Base-by-base conservation (phyloP, 2,888 invertebrate genomes). In the Alloplasta piceator region DNA sequence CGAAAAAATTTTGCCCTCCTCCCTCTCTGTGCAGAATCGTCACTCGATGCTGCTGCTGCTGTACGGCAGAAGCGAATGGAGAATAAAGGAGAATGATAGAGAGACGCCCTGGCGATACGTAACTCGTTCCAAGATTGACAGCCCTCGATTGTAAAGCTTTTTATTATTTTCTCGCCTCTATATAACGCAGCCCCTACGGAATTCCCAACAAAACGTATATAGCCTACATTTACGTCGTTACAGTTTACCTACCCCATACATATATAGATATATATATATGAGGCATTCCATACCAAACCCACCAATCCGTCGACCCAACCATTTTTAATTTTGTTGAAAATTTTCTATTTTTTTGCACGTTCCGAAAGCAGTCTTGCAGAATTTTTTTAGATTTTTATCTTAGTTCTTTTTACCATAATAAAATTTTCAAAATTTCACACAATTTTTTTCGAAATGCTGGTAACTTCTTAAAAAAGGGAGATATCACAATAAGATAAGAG, bases 91-190 rank as follows among this genome's bases (percentile, higher is more conserved):
- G 38, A 50, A 67, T 46, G 50, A 60, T 58, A 12, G 71, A 64
- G 43, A 26, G 26, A 26, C 26, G 63, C 38, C 10, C 58, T 26
- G 41, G 50, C 16, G 58, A 52, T 46, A 52, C 41, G 60, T 74
- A 70, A 58, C 64, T 79, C 48, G 61, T 64, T 64, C 38, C 39
- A 66, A 64, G 58, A 74, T 79, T 64, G 79, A 74, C 74, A 74
- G 58, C 26, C 74, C 43, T 61, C 76, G 76, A 76, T 77, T 80
- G 72, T 66, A 52, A 52, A 80, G 60, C 64, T 38, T 48, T 78
- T 77, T 73, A 71, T 71, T 66, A 67, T 68, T 64, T 60, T 61
- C 26, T 71, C 68, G 52, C 63, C 55, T 78, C 6, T 61, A 48
- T 46, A 26, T 26, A 26, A 64, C 26, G 56, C n/a, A 36, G 43